Conservation (phyloP, 2,113 vertebrate species). For the Sterrhoptilus dennistouni region DNA sequence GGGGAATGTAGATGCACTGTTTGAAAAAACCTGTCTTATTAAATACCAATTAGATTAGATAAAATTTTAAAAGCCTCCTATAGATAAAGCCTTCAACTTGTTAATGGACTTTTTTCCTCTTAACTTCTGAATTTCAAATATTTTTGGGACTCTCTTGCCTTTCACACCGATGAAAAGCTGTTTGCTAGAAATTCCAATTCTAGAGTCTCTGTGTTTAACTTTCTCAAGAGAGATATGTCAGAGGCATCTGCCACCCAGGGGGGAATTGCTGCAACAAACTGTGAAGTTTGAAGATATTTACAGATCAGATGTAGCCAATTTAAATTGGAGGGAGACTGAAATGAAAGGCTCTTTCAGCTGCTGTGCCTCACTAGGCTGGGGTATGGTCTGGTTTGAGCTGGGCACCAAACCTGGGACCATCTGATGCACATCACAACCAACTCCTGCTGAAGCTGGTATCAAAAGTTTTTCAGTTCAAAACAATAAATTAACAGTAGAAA, state of each 20-base stretch:
- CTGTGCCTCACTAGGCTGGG: background rate
- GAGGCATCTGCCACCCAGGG: background rate
- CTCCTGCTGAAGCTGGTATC: background rate
- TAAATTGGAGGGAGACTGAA: background rate
- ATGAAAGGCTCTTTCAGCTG: background rate
- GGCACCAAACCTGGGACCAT: background rate
- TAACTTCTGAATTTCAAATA: constrained; percentile 2
- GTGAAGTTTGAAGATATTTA: background rate
- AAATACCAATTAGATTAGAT: constrained; percentile 46
- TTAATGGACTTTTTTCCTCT: constrained; percentile 53
- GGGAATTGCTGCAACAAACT: background rate
- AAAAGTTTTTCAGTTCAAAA: background rate
- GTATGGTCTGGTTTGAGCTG: background rate
- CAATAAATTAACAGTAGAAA: background rate
- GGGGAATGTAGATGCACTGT: background rate
- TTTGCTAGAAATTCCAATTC: background rate
- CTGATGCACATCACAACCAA: background rate
- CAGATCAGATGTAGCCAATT: background rate
- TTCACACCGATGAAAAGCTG: background rate
- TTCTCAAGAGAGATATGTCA: background rate
- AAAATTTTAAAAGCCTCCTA: constrained; percentile 38
- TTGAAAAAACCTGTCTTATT: constrained; percentile 8
- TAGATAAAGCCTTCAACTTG: constrained; percentile 26
- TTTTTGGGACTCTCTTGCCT: background rate
- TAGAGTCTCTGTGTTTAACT: background rate